Evolutionary conservation across 2,113 vertebrate genomes (phyloP), one percentile per base, ranked within the genome.

Genomic region (Coturnix japonica): DNA sequence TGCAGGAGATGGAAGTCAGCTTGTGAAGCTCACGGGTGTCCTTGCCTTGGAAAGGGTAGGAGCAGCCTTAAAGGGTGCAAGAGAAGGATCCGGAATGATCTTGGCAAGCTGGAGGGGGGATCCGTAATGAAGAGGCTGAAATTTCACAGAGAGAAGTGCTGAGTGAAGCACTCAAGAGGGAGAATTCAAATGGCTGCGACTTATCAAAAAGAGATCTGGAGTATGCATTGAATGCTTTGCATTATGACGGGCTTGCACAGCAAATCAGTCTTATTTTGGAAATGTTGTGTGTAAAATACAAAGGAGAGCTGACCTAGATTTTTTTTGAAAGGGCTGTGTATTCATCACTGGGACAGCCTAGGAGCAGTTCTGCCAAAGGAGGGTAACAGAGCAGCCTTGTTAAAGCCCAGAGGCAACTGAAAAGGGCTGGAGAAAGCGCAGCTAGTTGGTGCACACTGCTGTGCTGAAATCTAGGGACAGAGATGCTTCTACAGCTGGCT

Each of bases 331-430:
- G 75, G 78, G 28, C 53, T 66, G 6, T 56, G 8, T 65, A 33
- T 90, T 95, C 56, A 11, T 33, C 89, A 30, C 44, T 69, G 84
- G 51, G 86, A 86, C 81, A 92, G 57, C 44, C 71, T 59, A 70
- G 81, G 70, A 73, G 84, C 39, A 1, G 1, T 79, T 81, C 28
- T 92, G 84, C 71, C 85, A 57, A 31, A 80, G 47, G 14, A 85
- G 70, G 47, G 37, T 28, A 92, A 93, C 70, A 94, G 86, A 94
- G 76, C 46, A n/a, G 31, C 81, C 78, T 95, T 93, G 67, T 93
- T 81, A 59, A 61, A 90, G 74, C 43, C 30, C 12, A 33, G 43
- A 87, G 67, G 70, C 43, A 41, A 49, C 92, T 69, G 66, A 76
- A 90, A 57, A 83, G 54, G 39, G 41, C 39, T 33, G 54, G 33